A percentile compares a stretch with the other conserved stretches of the same genome.
Conservation (phyloP, 2,797 vertebrate genomes). For the Propithecus perrieri region DNA sequence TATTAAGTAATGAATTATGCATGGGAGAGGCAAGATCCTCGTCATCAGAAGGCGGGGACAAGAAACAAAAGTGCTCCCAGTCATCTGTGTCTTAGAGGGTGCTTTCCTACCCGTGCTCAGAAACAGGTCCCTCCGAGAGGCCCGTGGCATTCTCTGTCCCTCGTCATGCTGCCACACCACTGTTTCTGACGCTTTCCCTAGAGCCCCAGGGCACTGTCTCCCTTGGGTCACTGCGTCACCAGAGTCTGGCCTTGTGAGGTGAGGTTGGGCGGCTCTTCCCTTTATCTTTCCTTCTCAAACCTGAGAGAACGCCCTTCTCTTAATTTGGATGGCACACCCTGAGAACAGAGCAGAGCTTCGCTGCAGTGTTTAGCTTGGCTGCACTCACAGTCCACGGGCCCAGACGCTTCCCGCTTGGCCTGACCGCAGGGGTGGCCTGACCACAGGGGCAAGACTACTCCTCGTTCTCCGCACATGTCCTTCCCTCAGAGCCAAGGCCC, state of each 20-base stretch:
- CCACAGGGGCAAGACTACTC: neutral
- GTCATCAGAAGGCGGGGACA: neutral
- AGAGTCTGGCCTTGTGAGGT: neutral
- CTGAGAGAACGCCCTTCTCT: neutral
- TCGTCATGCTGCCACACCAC: too few species aligned
- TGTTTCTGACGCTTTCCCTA: neutral
- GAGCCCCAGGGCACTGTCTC: neutral
- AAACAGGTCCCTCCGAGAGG: neutral
- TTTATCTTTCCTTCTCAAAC: neutral
- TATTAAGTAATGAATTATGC: neutral
- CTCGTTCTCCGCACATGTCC: neutral
- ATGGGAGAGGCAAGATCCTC: neutral
- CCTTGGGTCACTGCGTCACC: neutral
- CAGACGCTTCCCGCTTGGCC: too few species aligned
- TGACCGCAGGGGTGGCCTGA: neutral
- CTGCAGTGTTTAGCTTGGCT: neutral
- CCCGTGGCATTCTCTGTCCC: neutral
- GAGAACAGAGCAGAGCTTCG: neutral
- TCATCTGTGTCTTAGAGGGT: neutral
- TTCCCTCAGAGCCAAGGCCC: neutral
- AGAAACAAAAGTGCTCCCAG: neutral
- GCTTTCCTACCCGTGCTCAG: neutral
- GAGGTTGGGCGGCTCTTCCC: neutral
- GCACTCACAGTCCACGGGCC: neutral
- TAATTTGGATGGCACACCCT: neutral